These are phyloP conservation scores for Naso thynnoides DNA, from an alignment of 2,797 vertebrate genomes.

Conservation along the genomic window DNA sequence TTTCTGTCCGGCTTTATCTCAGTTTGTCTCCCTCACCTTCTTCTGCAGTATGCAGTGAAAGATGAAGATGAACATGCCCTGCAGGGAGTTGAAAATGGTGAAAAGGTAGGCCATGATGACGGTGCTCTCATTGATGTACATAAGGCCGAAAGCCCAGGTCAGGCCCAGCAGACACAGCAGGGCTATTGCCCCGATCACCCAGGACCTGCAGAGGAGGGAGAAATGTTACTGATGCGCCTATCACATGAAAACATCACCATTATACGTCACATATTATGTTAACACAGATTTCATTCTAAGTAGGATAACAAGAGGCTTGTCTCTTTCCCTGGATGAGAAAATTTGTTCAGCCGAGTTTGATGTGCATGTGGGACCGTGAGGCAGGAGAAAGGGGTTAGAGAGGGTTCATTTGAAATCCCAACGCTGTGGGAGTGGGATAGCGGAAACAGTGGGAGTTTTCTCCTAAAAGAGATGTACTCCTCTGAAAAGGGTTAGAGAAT, in stretches of 20 bases:
- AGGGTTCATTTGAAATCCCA: constrained; percentile 53
- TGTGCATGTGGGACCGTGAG: constrained; percentile 53
- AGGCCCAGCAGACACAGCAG: constrained; percentile 96
- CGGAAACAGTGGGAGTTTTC: constrained; percentile 60
- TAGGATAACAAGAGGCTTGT: constrained; percentile 10
- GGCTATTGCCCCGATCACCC: constrained; percentile 97
- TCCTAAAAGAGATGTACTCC: constrained; percentile 59
- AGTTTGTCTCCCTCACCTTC: constrained; percentile 88
- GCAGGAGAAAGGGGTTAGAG: constrained; percentile 50
- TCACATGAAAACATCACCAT: not conserved
- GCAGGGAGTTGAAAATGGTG: constrained; percentile 99
- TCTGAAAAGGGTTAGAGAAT: constrained; percentile 30
- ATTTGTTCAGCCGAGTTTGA: constrained; percentile 50
- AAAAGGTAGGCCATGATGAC: constrained; percentile 99
- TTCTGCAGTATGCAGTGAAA: constrained; percentile 99
- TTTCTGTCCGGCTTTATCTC: constrained; percentile 29
- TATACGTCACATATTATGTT: not conserved
- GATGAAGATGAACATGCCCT: constrained; percentile 99
- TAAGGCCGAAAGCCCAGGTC: constrained; percentile 98
- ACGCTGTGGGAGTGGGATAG: constrained; percentile 54
- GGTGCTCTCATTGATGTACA: constrained; percentile 97
- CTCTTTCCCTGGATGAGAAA: constrained; percentile 33
- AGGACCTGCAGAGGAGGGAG: constrained; percentile 86
- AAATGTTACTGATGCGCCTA: not conserved
- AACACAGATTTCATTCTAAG: not conserved